Evolutionary conservation across 2,113 vertebrate species (phyloP).

Genomic region (Cervus canadensis): DNA sequence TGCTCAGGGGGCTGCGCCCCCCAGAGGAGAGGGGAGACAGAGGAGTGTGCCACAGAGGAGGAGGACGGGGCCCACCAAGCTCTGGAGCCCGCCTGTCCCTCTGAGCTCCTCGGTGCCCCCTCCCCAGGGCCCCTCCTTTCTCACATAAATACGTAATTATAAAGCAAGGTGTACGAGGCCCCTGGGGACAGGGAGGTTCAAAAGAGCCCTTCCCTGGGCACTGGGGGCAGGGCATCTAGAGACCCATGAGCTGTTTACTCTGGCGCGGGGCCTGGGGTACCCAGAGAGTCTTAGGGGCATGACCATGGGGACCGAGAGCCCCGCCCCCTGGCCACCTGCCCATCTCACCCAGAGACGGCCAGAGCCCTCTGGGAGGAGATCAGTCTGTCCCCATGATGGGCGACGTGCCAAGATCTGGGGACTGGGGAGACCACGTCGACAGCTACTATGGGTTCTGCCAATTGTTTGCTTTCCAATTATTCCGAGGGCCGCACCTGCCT

Average conservation of each 20-base stretch:
- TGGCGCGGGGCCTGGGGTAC: neutral
- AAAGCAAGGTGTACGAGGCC: neutral
- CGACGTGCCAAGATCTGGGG: neutral
- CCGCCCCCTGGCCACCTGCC: fast-evolving
- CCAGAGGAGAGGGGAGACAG: neutral
- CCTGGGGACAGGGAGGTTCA: neutral
- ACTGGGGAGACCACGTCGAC: neutral
- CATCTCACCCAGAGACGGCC: neutral
- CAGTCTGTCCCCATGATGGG: fast-evolving
- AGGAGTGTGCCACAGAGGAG: neutral
- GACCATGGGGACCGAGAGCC: too few relatives aligned
- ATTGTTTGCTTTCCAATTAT: neutral
- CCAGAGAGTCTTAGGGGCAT: neutral
- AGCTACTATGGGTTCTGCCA: fast-evolving
- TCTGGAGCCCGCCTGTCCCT: neutral
- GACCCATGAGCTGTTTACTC: constrained; percentile 1
- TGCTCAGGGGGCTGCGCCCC: neutral
- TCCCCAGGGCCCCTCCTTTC: neutral
- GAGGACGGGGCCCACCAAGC: neutral
- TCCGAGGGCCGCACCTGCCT: fast-evolving
- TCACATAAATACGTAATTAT: neutral
- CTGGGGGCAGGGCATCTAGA: neutral
- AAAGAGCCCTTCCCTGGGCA: constrained; percentile 18
- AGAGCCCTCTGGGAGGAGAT: neutral
- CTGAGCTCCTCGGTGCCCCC: neutral